A percentile compares a stretch with the other conserved stretches of the same genome.
phyloP scores from a whole-genome alignment of 2,797 vertebrate genomes.

The Potorous gilbertii region DNA sequence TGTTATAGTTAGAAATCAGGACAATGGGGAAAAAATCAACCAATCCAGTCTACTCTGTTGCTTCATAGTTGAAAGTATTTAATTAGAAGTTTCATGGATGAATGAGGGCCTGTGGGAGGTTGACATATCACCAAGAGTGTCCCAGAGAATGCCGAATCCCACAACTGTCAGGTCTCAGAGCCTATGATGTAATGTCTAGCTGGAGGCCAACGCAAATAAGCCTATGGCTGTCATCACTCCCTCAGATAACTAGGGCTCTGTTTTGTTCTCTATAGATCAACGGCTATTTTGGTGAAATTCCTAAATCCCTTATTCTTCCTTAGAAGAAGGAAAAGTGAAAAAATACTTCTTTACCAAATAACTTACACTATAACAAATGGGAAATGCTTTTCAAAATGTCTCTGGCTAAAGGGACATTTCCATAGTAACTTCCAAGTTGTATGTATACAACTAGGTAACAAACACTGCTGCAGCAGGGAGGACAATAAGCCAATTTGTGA shows the following conservation, averaged over 20 bases:
- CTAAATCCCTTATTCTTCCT: background rate
- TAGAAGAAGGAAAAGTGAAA: slow-evolving; percentile 50
- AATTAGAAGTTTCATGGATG: slow-evolving; percentile 61
- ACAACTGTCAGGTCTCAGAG: background rate
- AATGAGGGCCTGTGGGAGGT: slow-evolving; percentile 52
- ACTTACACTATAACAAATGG: slow-evolving; percentile 58
- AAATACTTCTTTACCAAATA: slow-evolving; percentile 58
- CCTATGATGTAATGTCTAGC: slow-evolving; percentile 39
- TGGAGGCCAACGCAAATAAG: slow-evolving; percentile 54
- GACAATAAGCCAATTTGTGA: background rate
- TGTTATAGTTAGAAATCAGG: background rate
- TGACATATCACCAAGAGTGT: slow-evolving; percentile 58
- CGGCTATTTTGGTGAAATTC: background rate
- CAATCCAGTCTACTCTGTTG: background rate
- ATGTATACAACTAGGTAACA: background rate
- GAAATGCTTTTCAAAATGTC: slow-evolving; percentile 51
- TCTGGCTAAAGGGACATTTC: slow-evolving; percentile 63
- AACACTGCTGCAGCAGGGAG: slow-evolving; percentile 1
- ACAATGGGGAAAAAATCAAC: background rate
- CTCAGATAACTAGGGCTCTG: background rate
- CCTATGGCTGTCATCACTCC: background rate
- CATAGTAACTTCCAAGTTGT: slow-evolving; percentile 73
- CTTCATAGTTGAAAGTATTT: slow-evolving; percentile 42
- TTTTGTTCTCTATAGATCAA: background rate
- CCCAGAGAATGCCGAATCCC: slow-evolving; percentile 53